Percentiles rank a stretch among this genome's conserved stretches.
These are phyloP conservation scores for Eulimnadia texana DNA, from an alignment of 1,140 invertebrate species.

Conservation along the genomic window DNA sequence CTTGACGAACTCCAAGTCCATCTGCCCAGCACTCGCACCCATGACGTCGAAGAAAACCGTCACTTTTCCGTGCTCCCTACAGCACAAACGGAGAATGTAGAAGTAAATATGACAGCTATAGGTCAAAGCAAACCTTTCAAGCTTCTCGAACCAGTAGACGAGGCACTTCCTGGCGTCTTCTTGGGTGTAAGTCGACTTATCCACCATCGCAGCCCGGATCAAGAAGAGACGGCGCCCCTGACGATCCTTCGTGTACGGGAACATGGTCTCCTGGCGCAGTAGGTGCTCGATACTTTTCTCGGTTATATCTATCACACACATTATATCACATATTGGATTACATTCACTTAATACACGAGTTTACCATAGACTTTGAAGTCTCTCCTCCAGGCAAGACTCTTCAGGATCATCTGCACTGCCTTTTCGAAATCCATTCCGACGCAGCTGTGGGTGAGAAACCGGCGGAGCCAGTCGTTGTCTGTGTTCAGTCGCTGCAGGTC, in stretches of 20 bases:
- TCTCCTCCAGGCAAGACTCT: conserved; percentile 68
- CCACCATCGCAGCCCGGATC: conserved; percentile 56
- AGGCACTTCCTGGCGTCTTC: conserved; percentile 32
- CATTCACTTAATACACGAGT: too few species aligned
- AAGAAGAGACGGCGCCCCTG: conserved; percentile 62
- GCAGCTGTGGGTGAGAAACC: conserved; percentile 56
- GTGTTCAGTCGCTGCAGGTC: conserved; percentile 50
- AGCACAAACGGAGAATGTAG: background rate
- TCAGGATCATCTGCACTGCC: conserved; percentile 63
- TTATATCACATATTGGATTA: too few species aligned
- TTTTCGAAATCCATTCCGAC: conserved; percentile 35
- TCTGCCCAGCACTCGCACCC: conserved; percentile 62
- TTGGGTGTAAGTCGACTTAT: conserved; percentile 55
- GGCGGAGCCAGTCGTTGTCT: conserved; percentile 47
- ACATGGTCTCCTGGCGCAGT: conserved; percentile 57
- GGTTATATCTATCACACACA: background rate
- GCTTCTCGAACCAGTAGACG: conserved; percentile 74
- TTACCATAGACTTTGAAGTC: conserved; percentile 61
- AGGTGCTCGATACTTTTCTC: conserved; percentile 37
- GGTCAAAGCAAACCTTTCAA: conserved; percentile 40
- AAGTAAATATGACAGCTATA: background rate
- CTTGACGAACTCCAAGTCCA: conserved; percentile 62
- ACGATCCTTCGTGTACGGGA: conserved; percentile 55
- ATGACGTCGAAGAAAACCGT: conserved; percentile 82
- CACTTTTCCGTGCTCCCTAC: conserved; percentile 54